Conservation (phyloP, 1,140 invertebrate genomes). For the Platyura marginata region DNA sequence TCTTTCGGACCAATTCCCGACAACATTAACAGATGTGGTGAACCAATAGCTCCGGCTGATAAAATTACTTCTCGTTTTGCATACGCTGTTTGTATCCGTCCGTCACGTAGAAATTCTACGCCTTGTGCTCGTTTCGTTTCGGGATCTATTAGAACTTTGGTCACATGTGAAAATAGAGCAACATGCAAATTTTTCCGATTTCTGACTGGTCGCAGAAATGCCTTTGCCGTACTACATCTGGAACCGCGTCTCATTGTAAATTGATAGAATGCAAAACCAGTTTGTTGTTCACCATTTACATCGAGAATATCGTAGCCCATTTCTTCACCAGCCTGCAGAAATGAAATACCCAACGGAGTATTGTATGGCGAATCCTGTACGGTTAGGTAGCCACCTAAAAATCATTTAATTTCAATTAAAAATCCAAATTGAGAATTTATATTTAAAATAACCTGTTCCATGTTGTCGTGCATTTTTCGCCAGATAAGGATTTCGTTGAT, state of each 20-base stretch:
- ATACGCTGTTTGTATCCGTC: constrained; percentile 38
- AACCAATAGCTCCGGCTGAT: constrained; percentile 55
- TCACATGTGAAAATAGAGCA: constrained; percentile 54
- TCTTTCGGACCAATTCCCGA: constrained; percentile 51
- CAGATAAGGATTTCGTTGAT: constrained; percentile 65
- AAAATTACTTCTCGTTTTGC: constrained; percentile 63
- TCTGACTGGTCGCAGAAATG: constrained; percentile 57
- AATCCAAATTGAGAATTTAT: neutral
- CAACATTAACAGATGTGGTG: constrained; percentile 59
- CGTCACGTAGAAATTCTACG: constrained; percentile 55
- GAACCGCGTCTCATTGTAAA: constrained; percentile 62
- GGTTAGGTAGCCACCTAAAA: constrained; percentile 58
- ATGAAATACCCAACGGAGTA: constrained; percentile 62
- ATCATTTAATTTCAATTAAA: too few species aligned
- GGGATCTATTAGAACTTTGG: constrained; percentile 57
- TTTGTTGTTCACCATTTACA: constrained; percentile 61
- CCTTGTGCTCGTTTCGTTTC: constrained; percentile 48
- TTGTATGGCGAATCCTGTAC: constrained; percentile 64
- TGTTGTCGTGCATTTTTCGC: constrained; percentile 52
- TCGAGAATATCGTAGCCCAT: constrained; percentile 72
- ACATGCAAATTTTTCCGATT: constrained; percentile 54
- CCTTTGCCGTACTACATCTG: constrained; percentile 60
- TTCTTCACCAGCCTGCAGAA: constrained; percentile 74
- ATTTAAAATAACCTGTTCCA: constrained; percentile 43
- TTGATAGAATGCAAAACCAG: constrained; percentile 63